phyloP scores from a whole-genome alignment of 2,797 vertebrate species.

The Anas capensis region DNA sequence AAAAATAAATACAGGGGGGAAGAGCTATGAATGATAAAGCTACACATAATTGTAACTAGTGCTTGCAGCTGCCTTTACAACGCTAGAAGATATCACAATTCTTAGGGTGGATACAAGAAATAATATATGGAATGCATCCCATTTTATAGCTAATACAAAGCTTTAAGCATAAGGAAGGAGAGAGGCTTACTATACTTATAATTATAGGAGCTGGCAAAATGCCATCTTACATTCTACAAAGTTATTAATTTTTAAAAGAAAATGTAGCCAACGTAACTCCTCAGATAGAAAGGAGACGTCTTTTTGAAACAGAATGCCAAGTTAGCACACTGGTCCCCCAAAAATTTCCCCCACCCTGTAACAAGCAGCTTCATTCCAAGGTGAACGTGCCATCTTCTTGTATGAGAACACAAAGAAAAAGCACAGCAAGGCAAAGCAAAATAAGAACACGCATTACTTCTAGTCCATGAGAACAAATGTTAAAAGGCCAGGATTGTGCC shows the following conservation, averaged over 20 bases:
- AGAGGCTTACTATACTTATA: background rate
- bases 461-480: slow-evolving; percentile 48
- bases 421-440: slow-evolving; percentile 24
- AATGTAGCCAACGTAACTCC: background rate
- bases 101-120: background rate
- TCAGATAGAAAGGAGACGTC: background rate
- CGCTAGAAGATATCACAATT: background rate
- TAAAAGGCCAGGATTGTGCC: slow-evolving; percentile 23
- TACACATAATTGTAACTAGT: background rate
- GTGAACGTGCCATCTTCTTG: slow-evolving; percentile 3
- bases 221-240: background rate
- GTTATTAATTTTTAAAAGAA: background rate
- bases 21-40: background rate
- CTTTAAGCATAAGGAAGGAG: background rate
- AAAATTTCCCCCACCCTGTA: background rate
- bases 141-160: background rate
- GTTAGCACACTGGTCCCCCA: background rate
- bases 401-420: slow-evolving; percentile 20
- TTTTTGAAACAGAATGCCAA: background rate
- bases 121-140: background rate
- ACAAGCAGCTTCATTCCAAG: background rate
- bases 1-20: background rate
- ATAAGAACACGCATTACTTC: slow-evolving; percentile 30
- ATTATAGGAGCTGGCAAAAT: background rate
- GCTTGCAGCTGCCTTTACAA: background rate